Conservation (phyloP, 2,888 invertebrate species). For the Cinara cedri region DNA sequence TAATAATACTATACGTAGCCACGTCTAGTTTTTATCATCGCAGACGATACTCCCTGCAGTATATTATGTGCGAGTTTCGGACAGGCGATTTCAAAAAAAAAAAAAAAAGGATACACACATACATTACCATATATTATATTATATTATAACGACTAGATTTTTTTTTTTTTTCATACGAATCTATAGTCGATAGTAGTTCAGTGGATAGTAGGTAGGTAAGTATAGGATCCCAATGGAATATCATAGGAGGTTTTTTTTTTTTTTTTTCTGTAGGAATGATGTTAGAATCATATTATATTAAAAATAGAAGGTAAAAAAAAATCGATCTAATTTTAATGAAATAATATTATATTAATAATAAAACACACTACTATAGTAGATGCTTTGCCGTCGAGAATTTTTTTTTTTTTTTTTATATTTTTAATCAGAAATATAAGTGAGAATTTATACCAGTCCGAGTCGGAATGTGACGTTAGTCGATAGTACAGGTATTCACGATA, state of each 20-base stretch:
- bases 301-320: too few species aligned
- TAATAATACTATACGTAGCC: too few species aligned
- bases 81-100: neutral
- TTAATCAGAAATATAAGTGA: slow-evolving; percentile 5
- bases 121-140: neutral
- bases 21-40: too few species aligned
- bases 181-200: neutral
- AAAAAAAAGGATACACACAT: neutral
- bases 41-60: too few species aligned
- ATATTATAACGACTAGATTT: neutral
- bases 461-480: neutral
- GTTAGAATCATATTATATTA: neutral
- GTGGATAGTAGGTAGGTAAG: too few species aligned
- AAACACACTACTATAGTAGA: too few species aligned
- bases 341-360: too few species aligned
- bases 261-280: neutral
- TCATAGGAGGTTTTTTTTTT: neutral
- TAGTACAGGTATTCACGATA: neutral
- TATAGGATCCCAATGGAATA: neutral
- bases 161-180: slow-evolving; percentile 1
- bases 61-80: neutral
- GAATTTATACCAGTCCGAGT: too few species aligned
- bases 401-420: neutral
- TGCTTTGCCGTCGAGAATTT: neutral
- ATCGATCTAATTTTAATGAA: too few species aligned